A percentile compares a stretch with the other conserved stretches of the same genome.
Evolutionary conservation across 2,888 invertebrate genomes (phyloP).

Genomic region (Xanthia icteritia): DNA sequence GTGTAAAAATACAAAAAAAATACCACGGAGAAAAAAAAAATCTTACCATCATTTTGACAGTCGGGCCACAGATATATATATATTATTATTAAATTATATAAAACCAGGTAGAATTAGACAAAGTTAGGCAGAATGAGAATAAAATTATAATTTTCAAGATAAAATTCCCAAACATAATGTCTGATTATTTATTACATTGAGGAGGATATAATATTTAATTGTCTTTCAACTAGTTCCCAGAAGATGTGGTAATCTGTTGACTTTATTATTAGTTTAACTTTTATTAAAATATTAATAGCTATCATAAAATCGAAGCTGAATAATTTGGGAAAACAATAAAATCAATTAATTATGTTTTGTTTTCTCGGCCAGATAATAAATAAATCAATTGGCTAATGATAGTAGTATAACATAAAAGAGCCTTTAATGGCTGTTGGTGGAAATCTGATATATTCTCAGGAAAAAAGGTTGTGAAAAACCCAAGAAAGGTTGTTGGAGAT

Average conservation of each 20-base stretch:
- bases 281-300: slow-evolving; percentile 16
- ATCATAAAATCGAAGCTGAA: slow-evolving; percentile 19
- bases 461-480: background rate
- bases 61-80: too few relatives aligned
- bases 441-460: background rate
- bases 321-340: slow-evolving; percentile 33
- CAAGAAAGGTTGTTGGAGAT: background rate
- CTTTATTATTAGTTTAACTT: slow-evolving; percentile 12
- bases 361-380: slow-evolving; percentile 2
- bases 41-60: too few relatives aligned
- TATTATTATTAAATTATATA: background rate
- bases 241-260: background rate
- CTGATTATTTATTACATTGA: background rate
- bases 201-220: background rate
- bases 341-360: slow-evolving; percentile 13
- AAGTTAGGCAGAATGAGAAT: too few relatives aligned
- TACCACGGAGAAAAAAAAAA: too few relatives aligned
- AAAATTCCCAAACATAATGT: too few relatives aligned
- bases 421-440: too few relatives aligned
- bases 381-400: slow-evolving; percentile 2
- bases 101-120: background rate
- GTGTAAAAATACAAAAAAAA: too few relatives aligned
- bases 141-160: too few relatives aligned
- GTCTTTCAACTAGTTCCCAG: background rate
- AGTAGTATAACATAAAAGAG: background rate